Base-by-base conservation (phyloP, 2,113 vertebrate genomes). In the Ictalurus punctatus region DNA sequence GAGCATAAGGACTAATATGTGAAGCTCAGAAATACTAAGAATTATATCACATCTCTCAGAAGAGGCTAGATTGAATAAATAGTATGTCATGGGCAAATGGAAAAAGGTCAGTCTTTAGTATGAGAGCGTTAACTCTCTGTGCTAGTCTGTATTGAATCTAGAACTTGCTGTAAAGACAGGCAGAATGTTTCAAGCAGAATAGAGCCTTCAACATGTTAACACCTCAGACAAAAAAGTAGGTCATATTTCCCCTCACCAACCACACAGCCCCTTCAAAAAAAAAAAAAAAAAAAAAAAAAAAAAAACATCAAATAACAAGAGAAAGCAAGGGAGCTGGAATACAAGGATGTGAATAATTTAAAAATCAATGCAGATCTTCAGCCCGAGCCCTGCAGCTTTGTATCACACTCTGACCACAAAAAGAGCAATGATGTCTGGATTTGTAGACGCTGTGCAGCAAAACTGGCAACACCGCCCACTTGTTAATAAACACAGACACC, bases 271-370 rank as follows among this genome's bases (percentile, higher is more conserved):
- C 65, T 37, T 83, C 23, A 48, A 63, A 84, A 85, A 58, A 44
- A 44, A 4, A 84, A 48, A 84, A 85, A 59, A 7, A 80, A 85
- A 59, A 87, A 44, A 44, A 4, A 84, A 48, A 84, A 85, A 59
- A 7, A 80, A 85, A 59, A 87, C 86, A 81, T 90, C 86, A 85
- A 81, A 87, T 83, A 71, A 61, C 86, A 87, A 82, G 74, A 37
- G 56, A 58, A 85, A 76, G 37, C 6, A 65, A 27, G 52, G 61
- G 37, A 83, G 37, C 69, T 83, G 78, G 27, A 89, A 86, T 54
- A 83, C 76, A 85, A 63, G 34, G 37, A 83, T 71, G 88, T 89
- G 65, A 87, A 87, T 89, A 85, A 91, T 91, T 89, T 84, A 91
- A 89, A 85, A 89, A 86, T 88, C 58, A 34, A 80, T 87, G 87